These are phyloP conservation scores for Eudyptes chrysolophus DNA, from an alignment of 2,113 vertebrate genomes.

Conservation along the genomic window DNA sequence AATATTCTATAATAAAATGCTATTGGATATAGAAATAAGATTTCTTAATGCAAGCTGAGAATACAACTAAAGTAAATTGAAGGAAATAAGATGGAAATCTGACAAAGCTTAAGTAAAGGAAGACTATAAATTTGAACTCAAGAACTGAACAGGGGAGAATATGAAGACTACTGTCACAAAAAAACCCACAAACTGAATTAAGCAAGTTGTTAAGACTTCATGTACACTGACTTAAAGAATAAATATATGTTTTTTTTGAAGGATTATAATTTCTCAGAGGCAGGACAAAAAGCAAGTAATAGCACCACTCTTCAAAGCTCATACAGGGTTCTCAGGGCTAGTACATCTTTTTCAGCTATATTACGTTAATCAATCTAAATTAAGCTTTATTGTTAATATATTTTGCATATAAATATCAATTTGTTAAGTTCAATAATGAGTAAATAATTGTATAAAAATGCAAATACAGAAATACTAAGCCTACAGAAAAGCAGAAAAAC, in stretches of 20 bases:
- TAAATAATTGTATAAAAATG: neutral
- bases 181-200: neutral
- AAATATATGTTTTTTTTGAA: neutral
- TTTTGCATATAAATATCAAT: neutral
- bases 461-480: neutral
- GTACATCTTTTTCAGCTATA: neutral
- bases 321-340: neutral
- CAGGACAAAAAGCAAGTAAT: neutral
- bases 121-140: neutral
- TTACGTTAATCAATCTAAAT: neutral
- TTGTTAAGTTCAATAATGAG: neutral
- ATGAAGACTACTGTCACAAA: neutral
- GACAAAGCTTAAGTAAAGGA: neutral
- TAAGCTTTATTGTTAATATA: neutral
- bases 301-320: neutral
- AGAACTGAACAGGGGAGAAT: neutral
- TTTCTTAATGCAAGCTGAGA: neutral
- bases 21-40: neutral
- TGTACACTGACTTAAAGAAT: neutral
- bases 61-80: neutral
- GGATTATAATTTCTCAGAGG: neutral
- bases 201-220: neutral
- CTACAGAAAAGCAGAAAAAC: neutral
- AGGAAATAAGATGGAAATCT: neutral
- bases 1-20: neutral